Base-by-base conservation (phyloP, 2,797 vertebrate species). In the Dallia pectoralis region DNA sequence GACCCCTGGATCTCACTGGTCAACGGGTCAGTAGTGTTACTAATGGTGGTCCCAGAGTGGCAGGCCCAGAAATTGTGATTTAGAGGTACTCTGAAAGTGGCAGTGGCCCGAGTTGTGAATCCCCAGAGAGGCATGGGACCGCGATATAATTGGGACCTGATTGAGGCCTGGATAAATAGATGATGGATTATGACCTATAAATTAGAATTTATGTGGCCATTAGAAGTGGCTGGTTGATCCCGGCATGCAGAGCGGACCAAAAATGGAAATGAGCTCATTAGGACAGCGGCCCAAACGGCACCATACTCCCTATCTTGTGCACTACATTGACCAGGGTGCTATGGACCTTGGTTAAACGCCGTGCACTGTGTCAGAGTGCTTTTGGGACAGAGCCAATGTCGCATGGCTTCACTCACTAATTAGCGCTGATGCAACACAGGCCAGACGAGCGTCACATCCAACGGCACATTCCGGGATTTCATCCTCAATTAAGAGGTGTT, bases 191-290 rank as follows among this genome's bases (percentile, higher is more conserved):
- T 91, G 90, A 93, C 90, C 92, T 90, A 93, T 93, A 93, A 94
- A 94, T 91, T 91, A 88, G 90, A 93, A 94, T 94, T 93, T 93
- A 94, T 94, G 93, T 92, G 93, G 84, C 91, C 87, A 92, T 93
- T 93, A 92, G 88, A 91, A 74, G 91, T 93, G 89, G 53, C 78
- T 74, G 87, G 86, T 89, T 59, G 91, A 93, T 91, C 87, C 87
- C 79, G 15, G 8, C 14, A 29, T 29, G 62, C 27, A 33, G 63
- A 36, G 29, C 29, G 19, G 68, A 81, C 84, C 84, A 85, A 87
- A 89, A 88, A 92, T 79, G 84, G 89, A 86, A 89, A 86, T 79
- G 76, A 40, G 66, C 88, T 93, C 90, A 90, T 94, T 93, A 93
- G 84, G 84, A 81, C 90, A 88, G 88, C 89, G 88, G 88, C 51